Evolutionary conservation across 2,888 invertebrate species (phyloP).

Genomic region (Ochropacha duplaris): DNA sequence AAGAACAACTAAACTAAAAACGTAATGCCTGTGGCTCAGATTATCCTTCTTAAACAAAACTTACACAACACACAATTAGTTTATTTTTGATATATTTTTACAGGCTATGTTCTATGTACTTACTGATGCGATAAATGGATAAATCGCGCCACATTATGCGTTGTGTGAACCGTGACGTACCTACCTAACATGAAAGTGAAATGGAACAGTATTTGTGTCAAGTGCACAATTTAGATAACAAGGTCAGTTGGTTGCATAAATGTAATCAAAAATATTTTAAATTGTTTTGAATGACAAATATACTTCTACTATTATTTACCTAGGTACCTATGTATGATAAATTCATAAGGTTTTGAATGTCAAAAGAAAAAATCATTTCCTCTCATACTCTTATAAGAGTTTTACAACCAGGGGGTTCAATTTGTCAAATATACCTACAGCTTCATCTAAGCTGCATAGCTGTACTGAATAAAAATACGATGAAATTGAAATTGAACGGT

Average conservation of each 20-base stretch:
- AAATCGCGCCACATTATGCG: conserved; percentile 40
- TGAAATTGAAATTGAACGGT: no score
- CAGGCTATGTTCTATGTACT: no score
- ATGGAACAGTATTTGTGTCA: conserved; percentile 81
- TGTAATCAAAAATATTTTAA: conserved; percentile 47
- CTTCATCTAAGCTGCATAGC: no score
- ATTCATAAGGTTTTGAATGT: not conserved
- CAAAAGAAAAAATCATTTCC: not conserved
- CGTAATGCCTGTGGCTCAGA: no score
- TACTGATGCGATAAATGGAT: conserved; percentile 19
- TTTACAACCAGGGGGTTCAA: no score
- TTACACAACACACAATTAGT: no score
- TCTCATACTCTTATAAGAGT: not conserved
- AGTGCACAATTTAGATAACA: conserved; percentile 82
- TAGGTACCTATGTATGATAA: no score
- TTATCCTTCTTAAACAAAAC: no score
- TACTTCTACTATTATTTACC: not conserved
- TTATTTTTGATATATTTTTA: no score
- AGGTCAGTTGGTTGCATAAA: conserved; percentile 80
- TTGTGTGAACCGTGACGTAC: conserved; percentile 60
- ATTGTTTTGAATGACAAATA: not conserved
- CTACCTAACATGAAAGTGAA: conserved; percentile 74
- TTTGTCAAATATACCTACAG: no score
- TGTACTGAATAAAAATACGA: no score
- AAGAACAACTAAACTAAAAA: no score